phyloP scores from a whole-genome alignment of 2,888 invertebrate species.

The Tachina grossa region DNA sequence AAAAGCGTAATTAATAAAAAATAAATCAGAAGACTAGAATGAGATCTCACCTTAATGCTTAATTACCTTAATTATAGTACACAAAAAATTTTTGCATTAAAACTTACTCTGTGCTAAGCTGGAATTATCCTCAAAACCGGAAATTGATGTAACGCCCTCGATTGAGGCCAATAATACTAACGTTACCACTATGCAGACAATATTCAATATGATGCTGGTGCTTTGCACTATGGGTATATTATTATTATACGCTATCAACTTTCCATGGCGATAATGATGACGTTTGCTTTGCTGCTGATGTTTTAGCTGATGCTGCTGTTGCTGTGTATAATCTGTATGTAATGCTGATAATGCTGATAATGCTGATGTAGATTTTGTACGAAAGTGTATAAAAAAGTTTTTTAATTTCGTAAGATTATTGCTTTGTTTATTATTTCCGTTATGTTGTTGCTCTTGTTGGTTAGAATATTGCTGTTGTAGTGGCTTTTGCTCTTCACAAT shows the following conservation, averaged over 20 bases:
- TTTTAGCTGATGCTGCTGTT: neutral
- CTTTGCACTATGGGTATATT: conserved; percentile 59
- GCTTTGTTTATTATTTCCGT: conserved; percentile 41
- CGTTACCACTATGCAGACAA: conserved; percentile 50
- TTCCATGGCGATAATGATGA: conserved; percentile 55
- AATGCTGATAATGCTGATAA: conserved; percentile 42
- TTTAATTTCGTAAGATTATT: conserved; percentile 44
- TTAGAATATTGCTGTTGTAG: conserved; percentile 29
- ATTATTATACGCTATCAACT: conserved; percentile 62
- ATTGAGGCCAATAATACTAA: conserved; percentile 61
- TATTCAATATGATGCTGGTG: conserved; percentile 39
- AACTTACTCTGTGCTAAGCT: conserved; percentile 83
- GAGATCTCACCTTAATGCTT: neutral
- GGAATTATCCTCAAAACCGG: conserved; percentile 83
- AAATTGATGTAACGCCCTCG: conserved; percentile 77
- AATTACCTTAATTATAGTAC: neutral
- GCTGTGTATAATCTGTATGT: conserved; percentile 43
- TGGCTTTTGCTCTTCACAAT: conserved; percentile 35
- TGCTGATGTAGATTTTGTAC: conserved; percentile 40
- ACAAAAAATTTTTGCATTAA: neutral
- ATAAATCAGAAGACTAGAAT: too few species aligned
- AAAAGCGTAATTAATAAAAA: too few species aligned
- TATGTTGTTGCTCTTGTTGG: conserved; percentile 44
- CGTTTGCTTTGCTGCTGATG: conserved; percentile 39
- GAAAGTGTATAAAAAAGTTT: conserved; percentile 59